phyloP scores from a whole-genome alignment of 2,888 invertebrate species.

The Seira sanloemensis region DNA sequence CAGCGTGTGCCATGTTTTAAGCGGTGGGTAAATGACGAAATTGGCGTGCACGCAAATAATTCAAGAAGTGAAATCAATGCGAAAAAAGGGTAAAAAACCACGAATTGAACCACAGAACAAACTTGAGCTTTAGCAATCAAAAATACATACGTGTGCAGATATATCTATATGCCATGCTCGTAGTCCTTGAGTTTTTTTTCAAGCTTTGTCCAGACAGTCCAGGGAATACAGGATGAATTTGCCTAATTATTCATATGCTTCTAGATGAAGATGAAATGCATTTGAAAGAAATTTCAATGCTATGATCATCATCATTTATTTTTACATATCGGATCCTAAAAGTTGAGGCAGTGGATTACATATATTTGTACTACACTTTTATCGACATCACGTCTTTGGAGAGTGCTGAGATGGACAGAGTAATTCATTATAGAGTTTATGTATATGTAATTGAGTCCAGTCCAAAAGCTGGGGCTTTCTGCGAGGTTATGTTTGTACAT shows the following conservation, averaged over 20 bases:
- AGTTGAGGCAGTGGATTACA: neutral
- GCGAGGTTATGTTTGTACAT: neutral
- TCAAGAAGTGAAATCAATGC: neutral
- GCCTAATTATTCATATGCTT: neutral
- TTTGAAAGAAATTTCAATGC: too few relatives aligned
- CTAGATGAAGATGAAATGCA: too few relatives aligned
- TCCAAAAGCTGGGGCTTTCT: neutral
- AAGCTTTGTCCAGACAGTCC: neutral
- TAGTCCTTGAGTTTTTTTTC: conserved; percentile 10
- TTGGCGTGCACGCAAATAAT: neutral
- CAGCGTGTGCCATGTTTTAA: neutral
- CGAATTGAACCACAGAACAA: too few relatives aligned
- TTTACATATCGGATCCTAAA: too few relatives aligned
- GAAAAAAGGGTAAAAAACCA: too few relatives aligned
- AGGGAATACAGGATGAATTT: neutral
- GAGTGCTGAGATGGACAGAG: conserved; percentile 28
- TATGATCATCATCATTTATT: too few relatives aligned
- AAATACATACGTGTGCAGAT: too few relatives aligned
- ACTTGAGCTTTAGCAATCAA: too few relatives aligned
- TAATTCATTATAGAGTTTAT: too few relatives aligned
- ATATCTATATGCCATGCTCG: too few relatives aligned
- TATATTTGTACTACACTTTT: neutral
- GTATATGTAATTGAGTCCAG: too few relatives aligned
- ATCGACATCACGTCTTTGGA: conserved; percentile 41
- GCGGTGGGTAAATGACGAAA: neutral